A percentile compares a stretch with the other conserved stretches of the same genome.
Evolutionary conservation across 2,113 vertebrate species (phyloP).

Genomic region (Hippocampus zosterae): DNA sequence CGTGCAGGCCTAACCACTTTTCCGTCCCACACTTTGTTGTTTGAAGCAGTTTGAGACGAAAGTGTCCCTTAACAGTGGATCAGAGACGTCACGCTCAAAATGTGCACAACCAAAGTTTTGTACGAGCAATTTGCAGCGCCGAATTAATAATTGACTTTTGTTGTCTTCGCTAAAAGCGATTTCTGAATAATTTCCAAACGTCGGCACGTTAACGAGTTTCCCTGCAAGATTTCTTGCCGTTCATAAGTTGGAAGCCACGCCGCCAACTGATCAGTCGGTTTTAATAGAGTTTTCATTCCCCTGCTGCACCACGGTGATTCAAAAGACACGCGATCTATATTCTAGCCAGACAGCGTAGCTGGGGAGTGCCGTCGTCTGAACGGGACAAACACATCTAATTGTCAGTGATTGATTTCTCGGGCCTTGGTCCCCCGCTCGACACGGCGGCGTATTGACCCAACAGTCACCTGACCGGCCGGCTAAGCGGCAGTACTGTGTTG

Average conservation of each 20-base stretch:
- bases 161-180: background rate
- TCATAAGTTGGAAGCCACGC: background rate
- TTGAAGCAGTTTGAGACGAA: no score
- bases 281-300: slow-evolving; percentile 43
- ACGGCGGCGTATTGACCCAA: slow-evolving; percentile 53
- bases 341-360: slow-evolving; percentile 26
- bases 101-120: no score
- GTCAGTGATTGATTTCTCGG: slow-evolving; percentile 68
- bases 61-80: no score
- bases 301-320: slow-evolving; percentile 40
- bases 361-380: slow-evolving; percentile 38
- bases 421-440: slow-evolving; percentile 21
- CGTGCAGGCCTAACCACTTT: no score
- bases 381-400: slow-evolving; percentile 63
- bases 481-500: slow-evolving; percentile 40
- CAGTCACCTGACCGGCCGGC: slow-evolving; percentile 51
- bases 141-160: background rate
- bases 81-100: no score
- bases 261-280: slow-evolving; percentile 18
- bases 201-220: background rate
- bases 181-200: background rate
- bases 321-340: slow-evolving; percentile 47
- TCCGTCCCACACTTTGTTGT: no score
- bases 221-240: background rate
- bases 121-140: background rate